Evolutionary conservation across 2,797 vertebrate species (phyloP), one percentile per base, ranked within the genome.

Genomic region (Helarctos malayanus): DNA sequence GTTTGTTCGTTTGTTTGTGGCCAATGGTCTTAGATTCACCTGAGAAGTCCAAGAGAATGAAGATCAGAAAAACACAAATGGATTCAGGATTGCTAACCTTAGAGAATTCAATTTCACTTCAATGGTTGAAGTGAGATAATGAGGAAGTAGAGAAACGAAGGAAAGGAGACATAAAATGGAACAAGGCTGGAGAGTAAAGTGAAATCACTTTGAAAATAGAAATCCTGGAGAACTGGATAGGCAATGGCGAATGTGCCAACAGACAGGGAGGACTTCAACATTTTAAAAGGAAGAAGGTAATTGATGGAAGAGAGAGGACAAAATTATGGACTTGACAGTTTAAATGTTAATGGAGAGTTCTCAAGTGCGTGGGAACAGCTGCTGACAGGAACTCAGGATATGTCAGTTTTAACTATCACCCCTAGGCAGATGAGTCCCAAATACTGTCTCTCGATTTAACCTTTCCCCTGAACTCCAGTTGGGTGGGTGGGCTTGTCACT

Each of bases 281-380:
- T 54, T 94, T 94, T 61, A 96, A 79, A 92, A 76, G 57, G 86
- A 94, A 69, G 79, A 87, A 80, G 29, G 84, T 88, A 97, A 98
- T 69, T 97, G 92, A 93, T 93, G 47, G 83, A 95, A 61, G 49
- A 94, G 79, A 95, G 45, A 94, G 84, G 92, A 92, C 95, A 97
- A 97, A 98, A 97, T 98, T 97, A 95, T 95, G 92, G 97, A 94
- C 95, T 96, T 97, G 97, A 97, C 93, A 97, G 87, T 92, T 97
- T 97, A 97, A 98, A 96, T 89, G 97, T 96, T 97, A 96, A 98
- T 97, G 95, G 87, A 88, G 92, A 97, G 94, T 97, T 97, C 89
- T 91, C 35, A 23, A 86, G 91, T 94, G 71, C 82, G 84, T 79
- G 71, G 84, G 89, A 93, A 79, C 89, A 96, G 96, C 96, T 90